Evolutionary conservation across 2,888 invertebrate species (phyloP).

Genomic region (Lepidochitona cinerea): DNA sequence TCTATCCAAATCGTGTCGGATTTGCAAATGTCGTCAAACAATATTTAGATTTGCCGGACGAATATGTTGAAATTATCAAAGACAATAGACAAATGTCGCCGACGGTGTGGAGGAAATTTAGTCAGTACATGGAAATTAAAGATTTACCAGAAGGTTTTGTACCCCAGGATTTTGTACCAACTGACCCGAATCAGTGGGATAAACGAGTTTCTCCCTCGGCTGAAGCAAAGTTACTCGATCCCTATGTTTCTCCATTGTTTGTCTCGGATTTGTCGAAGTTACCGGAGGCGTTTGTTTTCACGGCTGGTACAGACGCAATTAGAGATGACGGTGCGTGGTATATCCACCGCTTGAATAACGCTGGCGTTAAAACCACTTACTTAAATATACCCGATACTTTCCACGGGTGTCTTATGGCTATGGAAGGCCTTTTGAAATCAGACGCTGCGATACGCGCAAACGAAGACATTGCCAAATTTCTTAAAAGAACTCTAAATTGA

Average conservation of each 20-base stretch:
- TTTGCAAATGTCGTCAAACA: not conserved
- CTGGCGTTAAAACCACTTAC: constrained; percentile 16
- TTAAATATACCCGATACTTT: constrained; percentile 4
- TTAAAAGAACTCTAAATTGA: not conserved
- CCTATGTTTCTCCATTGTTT: constrained; percentile 57
- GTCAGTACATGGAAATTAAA: not conserved
- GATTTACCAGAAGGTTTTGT: not conserved
- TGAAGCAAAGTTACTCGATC: constrained; percentile 41
- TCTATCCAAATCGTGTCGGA: no score
- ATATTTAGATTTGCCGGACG: not conserved
- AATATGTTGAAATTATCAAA: not conserved
- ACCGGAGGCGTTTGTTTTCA: constrained; percentile 49
- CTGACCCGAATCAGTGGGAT: not conserved
- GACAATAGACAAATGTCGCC: not conserved
- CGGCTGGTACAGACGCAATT: constrained; percentile 52
- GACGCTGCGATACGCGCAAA: not conserved
- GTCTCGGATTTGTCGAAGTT: constrained; percentile 36
- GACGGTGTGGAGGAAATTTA: not conserved
- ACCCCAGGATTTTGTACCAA: not conserved
- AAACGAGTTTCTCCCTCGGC: not conserved
- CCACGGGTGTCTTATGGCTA: not conserved
- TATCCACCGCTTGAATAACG: constrained; percentile 40
- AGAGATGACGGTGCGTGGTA: constrained; percentile 54
- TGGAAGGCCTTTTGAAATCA: not conserved
- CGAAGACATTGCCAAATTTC: not conserved